Conservation (phyloP, 2,797 vertebrate genomes). For the Neomorphus geoffroyi region DNA sequence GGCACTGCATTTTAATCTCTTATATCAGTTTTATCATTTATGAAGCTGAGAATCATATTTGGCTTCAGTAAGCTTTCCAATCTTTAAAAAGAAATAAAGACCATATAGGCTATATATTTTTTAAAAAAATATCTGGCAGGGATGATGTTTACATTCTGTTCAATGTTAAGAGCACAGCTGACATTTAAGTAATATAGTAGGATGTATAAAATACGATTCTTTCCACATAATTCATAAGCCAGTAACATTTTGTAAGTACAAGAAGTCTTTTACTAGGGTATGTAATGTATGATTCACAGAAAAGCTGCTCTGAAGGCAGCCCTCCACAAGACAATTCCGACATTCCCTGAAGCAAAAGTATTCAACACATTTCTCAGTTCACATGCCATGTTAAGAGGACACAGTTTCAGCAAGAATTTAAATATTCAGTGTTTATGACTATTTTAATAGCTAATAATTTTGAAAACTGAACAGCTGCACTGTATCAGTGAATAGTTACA, state of each 20-base stretch:
- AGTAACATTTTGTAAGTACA: slow-evolving; percentile 19
- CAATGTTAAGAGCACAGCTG: slow-evolving; percentile 3
- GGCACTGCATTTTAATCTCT: background rate
- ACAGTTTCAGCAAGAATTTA: background rate
- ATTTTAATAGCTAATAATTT: background rate
- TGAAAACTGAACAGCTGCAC: slow-evolving; percentile 6
- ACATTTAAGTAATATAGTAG: slow-evolving; percentile 57
- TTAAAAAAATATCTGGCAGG: background rate
- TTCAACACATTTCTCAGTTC: background rate
- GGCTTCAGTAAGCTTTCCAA: background rate
- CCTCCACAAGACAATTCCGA: slow-evolving; percentile 30
- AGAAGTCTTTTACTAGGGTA: background rate
- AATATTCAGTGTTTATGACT: background rate
- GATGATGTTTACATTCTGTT: slow-evolving; percentile 40
- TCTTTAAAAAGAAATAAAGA: background rate
- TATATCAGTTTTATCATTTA: background rate
- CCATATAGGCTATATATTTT: slow-evolving; percentile 6
- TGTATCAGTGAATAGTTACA: background rate
- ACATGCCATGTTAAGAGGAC: background rate
- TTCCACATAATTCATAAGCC: slow-evolving; percentile 39
- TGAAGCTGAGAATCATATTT: background rate
- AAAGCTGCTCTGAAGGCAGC: background rate
- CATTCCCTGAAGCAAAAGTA: slow-evolving; percentile 4
- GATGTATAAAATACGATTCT: slow-evolving; percentile 25
- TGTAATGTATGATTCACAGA: slow-evolving; percentile 55